Percentiles rank a stretch among this genome's conserved stretches.
These are phyloP conservation scores for Acleris sparsana DNA, from an alignment of 2,888 invertebrate species.

Conservation along the genomic window DNA sequence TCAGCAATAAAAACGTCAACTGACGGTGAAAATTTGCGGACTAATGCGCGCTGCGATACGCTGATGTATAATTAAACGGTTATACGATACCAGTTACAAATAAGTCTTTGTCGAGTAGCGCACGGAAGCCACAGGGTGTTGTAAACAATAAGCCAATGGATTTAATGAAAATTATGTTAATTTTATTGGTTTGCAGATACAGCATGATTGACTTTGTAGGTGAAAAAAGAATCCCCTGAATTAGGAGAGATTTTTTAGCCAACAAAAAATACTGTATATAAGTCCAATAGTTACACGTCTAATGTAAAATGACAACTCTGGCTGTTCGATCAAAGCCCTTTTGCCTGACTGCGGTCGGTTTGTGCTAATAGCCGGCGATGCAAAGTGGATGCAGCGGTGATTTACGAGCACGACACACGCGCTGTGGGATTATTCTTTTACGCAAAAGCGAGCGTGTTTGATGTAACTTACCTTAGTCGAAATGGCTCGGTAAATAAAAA, in stretches of 20 bases:
- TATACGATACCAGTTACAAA: constrained; percentile 36
- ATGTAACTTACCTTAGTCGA: no score
- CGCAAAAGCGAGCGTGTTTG: no score
- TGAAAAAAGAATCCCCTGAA: no score
- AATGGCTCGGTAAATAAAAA: no score
- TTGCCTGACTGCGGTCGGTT: constrained; percentile 43
- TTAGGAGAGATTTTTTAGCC: no score
- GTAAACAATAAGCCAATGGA: constrained; percentile 2
- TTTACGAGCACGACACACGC: constrained; percentile 62
- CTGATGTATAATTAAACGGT: constrained; percentile 36
- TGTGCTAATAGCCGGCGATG: constrained; percentile 63
- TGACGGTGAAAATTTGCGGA: constrained; percentile 23
- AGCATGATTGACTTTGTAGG: no score
- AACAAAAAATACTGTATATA: no score
- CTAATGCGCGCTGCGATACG: constrained; percentile 34
- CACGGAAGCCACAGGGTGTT: constrained; percentile 11
- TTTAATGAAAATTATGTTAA: neutral
- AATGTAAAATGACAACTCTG: neutral
- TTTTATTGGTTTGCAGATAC: no score
- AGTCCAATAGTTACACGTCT: neutral
- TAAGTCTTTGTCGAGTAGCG: constrained; percentile 34
- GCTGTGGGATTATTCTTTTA: constrained; percentile 2
- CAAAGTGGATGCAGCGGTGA: constrained; percentile 65
- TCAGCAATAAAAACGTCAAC: constrained; percentile 15
- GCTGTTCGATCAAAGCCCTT: neutral